Evolutionary conservation across 2,113 vertebrate species (phyloP).

Genomic region (Rhegmatorhina hoffmannsi): DNA sequence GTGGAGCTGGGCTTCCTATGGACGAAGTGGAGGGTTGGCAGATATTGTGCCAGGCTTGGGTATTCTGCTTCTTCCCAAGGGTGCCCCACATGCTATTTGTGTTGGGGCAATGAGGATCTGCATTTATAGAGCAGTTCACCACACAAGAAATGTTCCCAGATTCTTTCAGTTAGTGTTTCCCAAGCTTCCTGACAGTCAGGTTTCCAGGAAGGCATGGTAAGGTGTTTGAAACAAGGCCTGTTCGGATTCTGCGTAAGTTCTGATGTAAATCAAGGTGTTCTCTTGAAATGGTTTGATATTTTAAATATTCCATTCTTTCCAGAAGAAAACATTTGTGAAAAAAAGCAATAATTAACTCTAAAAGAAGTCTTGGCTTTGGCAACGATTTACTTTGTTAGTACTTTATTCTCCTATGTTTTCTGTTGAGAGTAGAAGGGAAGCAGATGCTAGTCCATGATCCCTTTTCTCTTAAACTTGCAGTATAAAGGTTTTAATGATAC

Average conservation of each 20-base stretch:
- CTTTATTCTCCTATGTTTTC: neutral
- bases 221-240: neutral
- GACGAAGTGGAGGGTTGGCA: neutral
- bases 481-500: neutral
- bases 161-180: neutral
- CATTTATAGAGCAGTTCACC: neutral
- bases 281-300: neutral
- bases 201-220: neutral
- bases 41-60: neutral
- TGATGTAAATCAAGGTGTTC: neutral
- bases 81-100: neutral
- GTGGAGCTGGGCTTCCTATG: neutral
- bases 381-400: neutral
- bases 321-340: neutral
- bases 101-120: neutral
- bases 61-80: neutral
- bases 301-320: neutral
- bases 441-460: neutral
- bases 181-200: neutral
- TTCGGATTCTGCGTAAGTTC: neutral
- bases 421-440: neutral
- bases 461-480: neutral
- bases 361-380: neutral
- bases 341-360: neutral
- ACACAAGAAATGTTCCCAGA: neutral